A percentile compares a stretch with the other conserved stretches of the same genome.
Evolutionary conservation across 30 jellyfish, hydroid and myxozoan genomes (phyloP).

Genomic region (Aurelia sp.): DNA sequence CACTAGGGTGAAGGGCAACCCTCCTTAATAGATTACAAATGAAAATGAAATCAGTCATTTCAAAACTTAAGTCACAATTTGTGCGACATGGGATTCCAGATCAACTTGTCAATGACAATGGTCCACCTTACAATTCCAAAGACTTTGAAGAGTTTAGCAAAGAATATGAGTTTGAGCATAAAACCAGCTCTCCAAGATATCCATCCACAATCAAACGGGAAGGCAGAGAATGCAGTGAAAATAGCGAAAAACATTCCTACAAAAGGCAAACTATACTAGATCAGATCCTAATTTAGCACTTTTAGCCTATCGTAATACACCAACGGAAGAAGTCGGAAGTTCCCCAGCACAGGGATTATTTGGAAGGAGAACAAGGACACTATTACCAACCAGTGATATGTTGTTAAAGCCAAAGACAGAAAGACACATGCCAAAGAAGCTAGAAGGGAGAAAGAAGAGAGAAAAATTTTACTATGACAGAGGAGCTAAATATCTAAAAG

Average conservation of each 20-base stretch:
- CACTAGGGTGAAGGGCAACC: too few relatives aligned
- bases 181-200: too few relatives aligned
- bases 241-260: slow-evolving; percentile 17
- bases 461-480: not conserved
- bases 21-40: too few relatives aligned
- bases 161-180: slow-evolving; percentile 35
- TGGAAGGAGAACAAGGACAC: slow-evolving; percentile 58
- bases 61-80: slow-evolving; percentile 14
- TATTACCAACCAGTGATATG: slow-evolving; percentile 7
- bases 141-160: slow-evolving; percentile 42
- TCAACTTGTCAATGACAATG: slow-evolving; percentile 32
- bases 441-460: slow-evolving; percentile 18
- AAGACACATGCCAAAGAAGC: slow-evolving; percentile 24
- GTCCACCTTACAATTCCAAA: slow-evolving; percentile 57
- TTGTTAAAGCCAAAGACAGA: slow-evolving; percentile 29
- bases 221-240: slow-evolving; percentile 37
- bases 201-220: slow-evolving; percentile 27
- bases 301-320: slow-evolving; percentile 36
- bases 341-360: slow-evolving; percentile 58
- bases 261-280: slow-evolving; percentile 22
- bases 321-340: slow-evolving; percentile 43
- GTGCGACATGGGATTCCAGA: slow-evolving; percentile 49
- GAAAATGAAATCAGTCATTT: slow-evolving; percentile 19
- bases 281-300: slow-evolving; percentile 46
- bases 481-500: too few relatives aligned